These are phyloP conservation scores for Todiramphus chloris DNA, from an alignment of 2,113 vertebrate species.

Conservation along the genomic window DNA sequence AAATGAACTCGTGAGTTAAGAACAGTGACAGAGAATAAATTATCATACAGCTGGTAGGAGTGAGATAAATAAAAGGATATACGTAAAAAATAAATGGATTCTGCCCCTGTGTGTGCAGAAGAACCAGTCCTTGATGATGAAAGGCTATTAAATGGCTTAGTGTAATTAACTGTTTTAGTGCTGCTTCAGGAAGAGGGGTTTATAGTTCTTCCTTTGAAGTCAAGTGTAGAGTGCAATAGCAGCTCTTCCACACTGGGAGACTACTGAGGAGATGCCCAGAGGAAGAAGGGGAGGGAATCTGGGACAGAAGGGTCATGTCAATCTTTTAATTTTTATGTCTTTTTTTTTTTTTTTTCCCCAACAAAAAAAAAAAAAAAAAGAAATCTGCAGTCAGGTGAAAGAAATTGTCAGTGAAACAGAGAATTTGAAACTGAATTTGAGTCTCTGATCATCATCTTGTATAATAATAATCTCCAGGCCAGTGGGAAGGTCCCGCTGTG, in stretches of 20 bases:
- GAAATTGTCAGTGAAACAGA: neutral
- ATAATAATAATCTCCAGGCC: neutral
- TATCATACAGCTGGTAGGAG: conserved; percentile 56
- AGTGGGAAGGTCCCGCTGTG: neutral
- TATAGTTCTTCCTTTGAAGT: neutral
- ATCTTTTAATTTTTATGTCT: neutral
- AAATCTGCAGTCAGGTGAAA: neutral
- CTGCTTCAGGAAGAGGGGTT: conserved; percentile 27
- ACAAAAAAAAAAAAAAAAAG: neutral
- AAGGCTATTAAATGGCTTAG: conserved; percentile 48
- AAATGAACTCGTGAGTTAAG: conserved; percentile 60
- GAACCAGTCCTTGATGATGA: conserved; percentile 28
- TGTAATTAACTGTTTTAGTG: conserved; percentile 50
- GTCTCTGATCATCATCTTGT: neutral
- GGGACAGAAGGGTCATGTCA: neutral
- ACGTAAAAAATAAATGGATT: conserved; percentile 48
- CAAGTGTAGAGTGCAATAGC: neutral
- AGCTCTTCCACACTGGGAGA: neutral
- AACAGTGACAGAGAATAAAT: conserved; percentile 67
- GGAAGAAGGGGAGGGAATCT: neutral
- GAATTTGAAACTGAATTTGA: neutral
- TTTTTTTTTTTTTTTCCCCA: fast-evolving
- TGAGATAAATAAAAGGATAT: conserved; percentile 60
- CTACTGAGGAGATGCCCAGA: neutral
- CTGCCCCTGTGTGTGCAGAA: neutral